Conservation (phyloP, 1,140 invertebrate genomes). For the Neotoxoptera formosana region DNA sequence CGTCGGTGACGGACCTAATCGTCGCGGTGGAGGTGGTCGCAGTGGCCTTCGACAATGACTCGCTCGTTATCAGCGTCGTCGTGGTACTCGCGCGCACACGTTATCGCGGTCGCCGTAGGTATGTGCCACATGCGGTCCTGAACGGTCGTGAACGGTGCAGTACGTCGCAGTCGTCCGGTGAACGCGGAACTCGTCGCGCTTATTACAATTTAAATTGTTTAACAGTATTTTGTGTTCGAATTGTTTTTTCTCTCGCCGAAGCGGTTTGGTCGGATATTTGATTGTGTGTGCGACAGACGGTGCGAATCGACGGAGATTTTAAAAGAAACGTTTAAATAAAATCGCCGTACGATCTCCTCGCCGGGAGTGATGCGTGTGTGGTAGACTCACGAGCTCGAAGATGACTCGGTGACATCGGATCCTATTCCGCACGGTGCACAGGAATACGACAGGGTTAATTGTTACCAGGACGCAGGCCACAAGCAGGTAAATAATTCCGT, state of each 20-base stretch:
- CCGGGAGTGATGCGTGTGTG: not conserved
- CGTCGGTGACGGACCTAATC: not conserved
- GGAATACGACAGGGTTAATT: not conserved
- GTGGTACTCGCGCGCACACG: not conserved
- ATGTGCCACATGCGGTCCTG: conserved; percentile 2
- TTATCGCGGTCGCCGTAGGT: not conserved
- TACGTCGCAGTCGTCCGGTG: not conserved
- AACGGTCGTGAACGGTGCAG: not conserved
- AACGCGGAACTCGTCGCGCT: not conserved
- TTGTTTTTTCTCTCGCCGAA: too few species aligned
- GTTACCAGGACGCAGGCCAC: not conserved
- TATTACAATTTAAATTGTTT: too few species aligned
- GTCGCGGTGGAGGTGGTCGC: not conserved
- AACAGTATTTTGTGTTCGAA: not conserved
- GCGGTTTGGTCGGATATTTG: not conserved
- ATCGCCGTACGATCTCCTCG: not conserved
- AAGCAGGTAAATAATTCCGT: not conserved
- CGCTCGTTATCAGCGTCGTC: not conserved
- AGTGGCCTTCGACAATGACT: not conserved
- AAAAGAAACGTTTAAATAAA: not conserved
- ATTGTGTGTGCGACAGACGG: not conserved
- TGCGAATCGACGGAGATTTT: not conserved
- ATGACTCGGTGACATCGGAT: not conserved
- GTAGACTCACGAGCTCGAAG: not conserved
- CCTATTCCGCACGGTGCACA: not conserved